Conservation (phyloP, 2,113 vertebrate species). For the Barbus barbus region DNA sequence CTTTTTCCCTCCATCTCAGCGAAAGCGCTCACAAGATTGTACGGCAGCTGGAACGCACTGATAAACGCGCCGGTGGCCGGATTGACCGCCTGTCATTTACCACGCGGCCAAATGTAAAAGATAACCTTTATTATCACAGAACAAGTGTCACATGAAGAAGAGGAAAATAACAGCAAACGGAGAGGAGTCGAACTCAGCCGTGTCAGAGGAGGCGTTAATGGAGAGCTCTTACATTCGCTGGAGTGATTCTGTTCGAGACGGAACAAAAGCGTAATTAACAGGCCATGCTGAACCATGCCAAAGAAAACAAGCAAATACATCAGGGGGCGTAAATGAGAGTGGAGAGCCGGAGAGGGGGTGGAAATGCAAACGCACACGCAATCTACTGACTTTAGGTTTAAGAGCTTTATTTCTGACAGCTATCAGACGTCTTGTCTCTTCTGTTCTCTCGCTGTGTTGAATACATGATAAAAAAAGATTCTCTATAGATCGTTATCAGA, state of each 20-base stretch:
- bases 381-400: not conserved
- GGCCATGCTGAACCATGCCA: constrained; percentile 61
- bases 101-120: constrained; percentile 57
- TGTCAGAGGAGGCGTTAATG: constrained; percentile 67
- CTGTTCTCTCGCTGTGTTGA: no score
- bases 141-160: constrained; percentile 27
- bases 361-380: not conserved
- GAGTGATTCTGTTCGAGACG: constrained; percentile 70
- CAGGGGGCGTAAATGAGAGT: constrained; percentile 58
- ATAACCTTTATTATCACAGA: constrained; percentile 53
- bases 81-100: constrained; percentile 61
- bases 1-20: not conserved
- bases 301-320: constrained; percentile 66
- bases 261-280: constrained; percentile 72
- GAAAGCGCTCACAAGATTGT: constrained; percentile 58
- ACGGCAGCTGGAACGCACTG: constrained; percentile 69
- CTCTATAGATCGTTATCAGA: no score
- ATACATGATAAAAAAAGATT: no score
- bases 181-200: constrained; percentile 64
- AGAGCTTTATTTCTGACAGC: not conserved
- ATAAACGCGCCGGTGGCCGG: constrained; percentile 60
- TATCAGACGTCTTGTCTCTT: not conserved
- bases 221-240: constrained; percentile 69
- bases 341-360: constrained; percentile 2
- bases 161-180: constrained; percentile 47